Base-by-base conservation (phyloP, 2,888 invertebrate species). In the Epinotia bilunana region DNA sequence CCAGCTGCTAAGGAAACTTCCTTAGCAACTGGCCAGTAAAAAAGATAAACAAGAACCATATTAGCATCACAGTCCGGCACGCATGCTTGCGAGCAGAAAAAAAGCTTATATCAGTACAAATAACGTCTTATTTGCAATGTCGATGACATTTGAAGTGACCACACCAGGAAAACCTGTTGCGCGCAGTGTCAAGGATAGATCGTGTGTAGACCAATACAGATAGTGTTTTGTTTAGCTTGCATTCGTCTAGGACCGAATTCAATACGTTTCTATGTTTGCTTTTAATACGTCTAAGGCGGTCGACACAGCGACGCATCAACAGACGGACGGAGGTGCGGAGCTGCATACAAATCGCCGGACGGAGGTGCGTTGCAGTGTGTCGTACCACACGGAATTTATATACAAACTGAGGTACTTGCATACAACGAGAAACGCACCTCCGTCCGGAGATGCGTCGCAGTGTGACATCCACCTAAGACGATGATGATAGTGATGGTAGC, bases 111-210 rank as follows among this genome's bases (percentile, higher is more conserved):
- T 0, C 0, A 33, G 20, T 61, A 61, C 33, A 49, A 60, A 70
- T 49, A 60, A 28, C 12, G 61, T 33, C 70, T 33, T 12, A 28
- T 70, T 70, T 61, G 33, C 61, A 70, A 61, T 70, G 70, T 61
- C 70, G 49, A 49, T 70, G 61, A 70, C 61, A 43, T 60, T 28
- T 61, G 13, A 49, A 58, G 58, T 67, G 65, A 53, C 18, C 58
- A 23, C 2, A 20, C 11, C 11, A 43, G 58, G 39, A 68, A 67
- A 68, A 68, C 68, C 43, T 68, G 68, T 68, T 68, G 20, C 20
- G 20, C 62, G 43, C 67, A 67, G 67, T 67, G 39, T 67, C 39
- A 57, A 67, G 55, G 67, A 28, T 33, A 61, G n/a, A 61, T 3
- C n/a, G 23, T 63, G 13, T 23, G 53, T 67, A 33, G 67, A 13